phyloP scores from a whole-genome alignment of 2,888 invertebrate species.

The Poecilobothrus nobilitatus region DNA sequence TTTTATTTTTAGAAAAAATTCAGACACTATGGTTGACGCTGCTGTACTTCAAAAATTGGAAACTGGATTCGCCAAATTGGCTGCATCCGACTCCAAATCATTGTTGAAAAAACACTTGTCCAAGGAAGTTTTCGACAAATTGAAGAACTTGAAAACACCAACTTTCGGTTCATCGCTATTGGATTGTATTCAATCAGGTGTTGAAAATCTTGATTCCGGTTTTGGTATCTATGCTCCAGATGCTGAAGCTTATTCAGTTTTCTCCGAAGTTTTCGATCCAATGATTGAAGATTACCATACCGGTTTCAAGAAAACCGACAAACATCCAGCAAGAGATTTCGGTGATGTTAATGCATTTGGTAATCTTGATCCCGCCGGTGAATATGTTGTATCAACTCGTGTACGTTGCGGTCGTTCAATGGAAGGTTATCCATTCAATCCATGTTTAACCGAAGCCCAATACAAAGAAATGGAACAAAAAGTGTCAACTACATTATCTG shows the following conservation, averaged over 20 bases:
- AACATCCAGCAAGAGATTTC: constrained; percentile 89
- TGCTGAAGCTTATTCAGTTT: constrained; percentile 88
- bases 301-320: constrained; percentile 90
- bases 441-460: constrained; percentile 90
- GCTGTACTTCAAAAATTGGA: constrained; percentile 86
- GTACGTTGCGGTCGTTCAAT: constrained; percentile 92
- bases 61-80: constrained; percentile 79
- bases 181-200: constrained; percentile 93
- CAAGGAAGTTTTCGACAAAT: constrained; percentile 80
- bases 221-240: constrained; percentile 97
- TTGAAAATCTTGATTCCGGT: constrained; percentile 93
- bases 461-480: constrained; percentile 96
- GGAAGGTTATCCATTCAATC: constrained; percentile 96
- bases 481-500: constrained; percentile 71
- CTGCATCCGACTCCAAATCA: constrained; percentile 85
- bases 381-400: constrained; percentile 90
- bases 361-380: constrained; percentile 84
- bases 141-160: constrained; percentile 84
- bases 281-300: constrained; percentile 96
- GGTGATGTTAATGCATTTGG: constrained; percentile 85
- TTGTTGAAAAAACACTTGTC: constrained; percentile 93
- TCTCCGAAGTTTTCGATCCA: constrained; percentile 90
- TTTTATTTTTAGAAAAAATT: constrained; percentile 54
- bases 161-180: constrained; percentile 86
- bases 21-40: constrained; percentile 82